These are phyloP conservation scores for Chaetorhynchus papuensis DNA, from an alignment of 2,113 vertebrate genomes.

Conservation along the genomic window DNA sequence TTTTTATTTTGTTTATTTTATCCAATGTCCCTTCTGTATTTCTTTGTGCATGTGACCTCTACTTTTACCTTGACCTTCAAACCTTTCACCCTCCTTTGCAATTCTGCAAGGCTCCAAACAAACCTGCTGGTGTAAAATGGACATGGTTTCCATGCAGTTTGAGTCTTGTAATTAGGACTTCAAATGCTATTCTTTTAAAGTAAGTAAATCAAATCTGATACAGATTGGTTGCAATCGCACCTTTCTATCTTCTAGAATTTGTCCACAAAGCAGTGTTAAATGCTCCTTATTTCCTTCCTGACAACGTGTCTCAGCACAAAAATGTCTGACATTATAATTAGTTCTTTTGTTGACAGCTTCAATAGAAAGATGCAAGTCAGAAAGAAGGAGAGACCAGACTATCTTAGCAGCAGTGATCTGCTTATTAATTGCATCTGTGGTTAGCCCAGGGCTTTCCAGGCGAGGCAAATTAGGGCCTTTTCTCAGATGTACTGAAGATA, in stretches of 20 bases:
- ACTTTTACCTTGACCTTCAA: neutral
- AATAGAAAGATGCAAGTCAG: neutral
- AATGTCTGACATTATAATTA: neutral
- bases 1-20: neutral
- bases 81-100: neutral
- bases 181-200: neutral
- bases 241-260: neutral
- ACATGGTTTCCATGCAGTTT: neutral
- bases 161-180: neutral
- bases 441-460: neutral
- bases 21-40: neutral
- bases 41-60: neutral
- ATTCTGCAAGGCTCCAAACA: neutral
- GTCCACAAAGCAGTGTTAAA: neutral
- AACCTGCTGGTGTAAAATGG: neutral
- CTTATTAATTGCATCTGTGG: neutral
- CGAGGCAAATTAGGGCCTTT: neutral
- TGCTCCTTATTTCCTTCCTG: neutral
- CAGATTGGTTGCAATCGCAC: neutral
- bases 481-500: neutral
- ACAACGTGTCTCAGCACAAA: neutral
- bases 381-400: neutral
- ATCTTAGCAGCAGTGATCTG: neutral
- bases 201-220: neutral
- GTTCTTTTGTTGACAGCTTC: neutral